phyloP scores from a whole-genome alignment of 2,113 vertebrate genomes.

The Hemiprocne comata region DNA sequence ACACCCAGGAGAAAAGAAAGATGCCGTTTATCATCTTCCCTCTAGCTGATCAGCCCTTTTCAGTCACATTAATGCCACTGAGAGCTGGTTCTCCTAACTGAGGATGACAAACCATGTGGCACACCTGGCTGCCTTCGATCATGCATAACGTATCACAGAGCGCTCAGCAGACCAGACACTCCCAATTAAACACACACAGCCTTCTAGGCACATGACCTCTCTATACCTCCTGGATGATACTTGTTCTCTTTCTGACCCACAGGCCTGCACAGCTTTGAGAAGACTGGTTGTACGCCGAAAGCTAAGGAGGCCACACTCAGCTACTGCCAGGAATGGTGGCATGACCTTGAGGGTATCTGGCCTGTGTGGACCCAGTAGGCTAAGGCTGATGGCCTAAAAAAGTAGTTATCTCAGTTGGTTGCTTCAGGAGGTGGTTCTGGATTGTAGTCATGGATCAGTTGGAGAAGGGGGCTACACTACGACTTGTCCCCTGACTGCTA shows the following conservation, averaged over 20 bases:
- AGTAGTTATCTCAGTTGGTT: not conserved
- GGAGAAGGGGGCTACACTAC: not conserved
- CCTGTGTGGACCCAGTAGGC: not conserved
- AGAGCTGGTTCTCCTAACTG: not conserved
- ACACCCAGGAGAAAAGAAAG: not conserved
- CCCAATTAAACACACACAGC: not conserved
- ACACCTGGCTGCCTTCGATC: not conserved
- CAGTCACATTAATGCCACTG: not conserved
- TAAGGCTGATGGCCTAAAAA: not conserved
- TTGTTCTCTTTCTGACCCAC: not conserved
- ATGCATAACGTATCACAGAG: fast-evolving
- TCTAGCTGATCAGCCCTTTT: not conserved
- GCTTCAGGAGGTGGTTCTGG: not conserved
- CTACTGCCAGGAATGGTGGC: fast-evolving
- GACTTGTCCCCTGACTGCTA: not conserved
- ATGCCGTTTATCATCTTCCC: not conserved
- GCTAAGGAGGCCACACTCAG: not conserved
- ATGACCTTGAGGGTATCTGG: not conserved
- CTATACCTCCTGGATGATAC: not conserved
- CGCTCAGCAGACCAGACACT: not conserved
- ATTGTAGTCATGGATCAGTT: not conserved
- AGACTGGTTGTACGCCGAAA: not conserved
- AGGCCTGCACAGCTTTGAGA: not conserved
- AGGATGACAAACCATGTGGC: not conserved
- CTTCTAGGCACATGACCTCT: not conserved